Conservation (phyloP, 2,888 invertebrate species). For the Amphipoea oculea region DNA sequence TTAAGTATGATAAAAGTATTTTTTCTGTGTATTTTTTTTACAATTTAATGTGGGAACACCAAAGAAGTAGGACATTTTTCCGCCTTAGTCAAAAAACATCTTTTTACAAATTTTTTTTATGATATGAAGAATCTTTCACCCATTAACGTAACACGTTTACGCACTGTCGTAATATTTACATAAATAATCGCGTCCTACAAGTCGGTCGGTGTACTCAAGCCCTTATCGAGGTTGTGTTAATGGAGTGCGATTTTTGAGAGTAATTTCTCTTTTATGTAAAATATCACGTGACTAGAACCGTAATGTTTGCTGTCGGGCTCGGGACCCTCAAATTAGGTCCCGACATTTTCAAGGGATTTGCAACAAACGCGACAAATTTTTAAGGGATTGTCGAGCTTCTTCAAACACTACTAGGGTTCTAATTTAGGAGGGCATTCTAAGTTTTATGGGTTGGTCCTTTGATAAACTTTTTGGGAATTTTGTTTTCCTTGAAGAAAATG, state of each 20-base stretch:
- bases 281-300: conserved; percentile 67
- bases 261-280: conserved; percentile 70
- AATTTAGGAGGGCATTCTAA: background rate
- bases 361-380: background rate
- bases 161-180: conserved; percentile 53
- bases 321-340: background rate
- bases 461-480: background rate
- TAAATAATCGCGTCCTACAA: conserved; percentile 39
- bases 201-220: conserved; percentile 35
- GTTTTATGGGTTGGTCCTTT: background rate
- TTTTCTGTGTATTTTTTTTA: no score
- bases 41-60: no score
- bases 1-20: no score
- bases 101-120: background rate
- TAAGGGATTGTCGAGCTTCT: conserved; percentile 6
- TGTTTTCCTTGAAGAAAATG: background rate
- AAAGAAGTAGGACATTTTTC: no score
- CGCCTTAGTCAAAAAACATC: background rate
- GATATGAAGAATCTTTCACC: background rate
- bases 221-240: conserved; percentile 61
- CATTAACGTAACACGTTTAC: conserved; percentile 15
- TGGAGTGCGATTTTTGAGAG: conserved; percentile 68
- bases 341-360: conserved; percentile 10
- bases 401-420: background rate
- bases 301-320: conserved; percentile 51